Conservation (phyloP, 2,797 vertebrate genomes). For the Rhabdophis nuchalis region DNA sequence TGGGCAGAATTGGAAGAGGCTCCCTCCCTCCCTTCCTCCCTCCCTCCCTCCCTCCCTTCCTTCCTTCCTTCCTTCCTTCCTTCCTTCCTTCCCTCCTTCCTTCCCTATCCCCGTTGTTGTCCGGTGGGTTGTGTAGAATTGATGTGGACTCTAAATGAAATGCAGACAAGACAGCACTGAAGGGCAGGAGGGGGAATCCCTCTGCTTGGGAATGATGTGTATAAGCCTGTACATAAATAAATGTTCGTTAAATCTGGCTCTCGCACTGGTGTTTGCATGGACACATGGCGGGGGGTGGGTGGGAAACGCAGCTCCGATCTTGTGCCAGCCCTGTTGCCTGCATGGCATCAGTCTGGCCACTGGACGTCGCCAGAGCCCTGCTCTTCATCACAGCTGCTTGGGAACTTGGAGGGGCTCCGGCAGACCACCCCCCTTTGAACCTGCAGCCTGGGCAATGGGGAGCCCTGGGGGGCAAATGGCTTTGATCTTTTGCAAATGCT, state of each 20-base stretch:
- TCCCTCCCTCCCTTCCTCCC: not conserved
- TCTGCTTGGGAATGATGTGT: conserved; percentile 42
- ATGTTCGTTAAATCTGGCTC: conserved; percentile 44
- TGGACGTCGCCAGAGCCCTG: not conserved
- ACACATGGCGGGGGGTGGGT: rapidly evolving
- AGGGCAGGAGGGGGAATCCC: not conserved
- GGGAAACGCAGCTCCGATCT: not conserved
- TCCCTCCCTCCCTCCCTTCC: not conserved
- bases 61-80: not conserved
- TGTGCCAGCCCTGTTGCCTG: not conserved
- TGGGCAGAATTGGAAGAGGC: not conserved
- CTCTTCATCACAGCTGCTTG: not conserved
- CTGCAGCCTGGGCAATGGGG: not conserved
- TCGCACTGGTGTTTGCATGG: not conserved
- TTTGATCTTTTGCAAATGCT: not conserved
- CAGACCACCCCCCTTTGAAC: not conserved
- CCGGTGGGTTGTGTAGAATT: conserved; percentile 1
- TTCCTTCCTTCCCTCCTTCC: not conserved
- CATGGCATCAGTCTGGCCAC: rapidly evolving
- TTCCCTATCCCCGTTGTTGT: not conserved
- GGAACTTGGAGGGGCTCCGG: not conserved
- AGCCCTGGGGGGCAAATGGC: not conserved
- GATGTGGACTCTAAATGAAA: not conserved
- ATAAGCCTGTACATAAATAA: conserved; percentile 69
- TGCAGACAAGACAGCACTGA: conserved; percentile 31